A percentile compares a stretch with the other conserved stretches of the same genome.
phyloP scores from a whole-genome alignment of 2,113 vertebrate species.

The Platysteira castanea region DNA sequence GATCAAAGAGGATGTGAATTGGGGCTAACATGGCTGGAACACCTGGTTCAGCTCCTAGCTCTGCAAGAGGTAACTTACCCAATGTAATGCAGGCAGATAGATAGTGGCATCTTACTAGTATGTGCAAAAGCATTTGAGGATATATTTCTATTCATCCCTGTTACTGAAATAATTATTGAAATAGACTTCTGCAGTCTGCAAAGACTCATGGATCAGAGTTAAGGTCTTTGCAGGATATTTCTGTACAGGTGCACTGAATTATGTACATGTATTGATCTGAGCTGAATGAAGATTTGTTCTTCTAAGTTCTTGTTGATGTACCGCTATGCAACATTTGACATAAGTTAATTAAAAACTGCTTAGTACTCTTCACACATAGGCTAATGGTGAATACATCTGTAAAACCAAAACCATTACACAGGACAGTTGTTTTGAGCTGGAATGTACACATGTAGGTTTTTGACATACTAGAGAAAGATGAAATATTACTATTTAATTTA shows the following conservation, averaged over 20 bases:
- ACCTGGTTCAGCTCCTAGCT: not conserved
- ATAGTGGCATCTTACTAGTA: not conserved
- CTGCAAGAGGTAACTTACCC: not conserved
- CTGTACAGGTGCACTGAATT: constrained; percentile 35
- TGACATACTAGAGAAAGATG: not conserved
- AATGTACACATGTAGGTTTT: not conserved
- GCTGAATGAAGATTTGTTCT: constrained; percentile 50
- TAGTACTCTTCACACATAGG: not conserved
- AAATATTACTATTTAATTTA: not conserved
- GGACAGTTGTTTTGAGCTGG: not conserved
- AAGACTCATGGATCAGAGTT: not conserved
- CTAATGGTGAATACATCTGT: not conserved
- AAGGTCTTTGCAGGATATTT: constrained; percentile 7
- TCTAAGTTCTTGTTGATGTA: constrained; percentile 17
- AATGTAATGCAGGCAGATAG: not conserved
- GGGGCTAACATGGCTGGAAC: not conserved
- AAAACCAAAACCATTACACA: not conserved
- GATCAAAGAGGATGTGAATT: not conserved
- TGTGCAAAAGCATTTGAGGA: not conserved
- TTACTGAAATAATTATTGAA: constrained; percentile 25
- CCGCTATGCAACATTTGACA: not conserved
- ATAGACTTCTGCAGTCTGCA: constrained; percentile 23
- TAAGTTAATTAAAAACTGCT: constrained; percentile 52
- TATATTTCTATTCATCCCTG: not conserved
- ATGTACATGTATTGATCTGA: constrained; percentile 23